phyloP scores from a whole-genome alignment of 2,888 invertebrate species.

The Molanna angustata region DNA sequence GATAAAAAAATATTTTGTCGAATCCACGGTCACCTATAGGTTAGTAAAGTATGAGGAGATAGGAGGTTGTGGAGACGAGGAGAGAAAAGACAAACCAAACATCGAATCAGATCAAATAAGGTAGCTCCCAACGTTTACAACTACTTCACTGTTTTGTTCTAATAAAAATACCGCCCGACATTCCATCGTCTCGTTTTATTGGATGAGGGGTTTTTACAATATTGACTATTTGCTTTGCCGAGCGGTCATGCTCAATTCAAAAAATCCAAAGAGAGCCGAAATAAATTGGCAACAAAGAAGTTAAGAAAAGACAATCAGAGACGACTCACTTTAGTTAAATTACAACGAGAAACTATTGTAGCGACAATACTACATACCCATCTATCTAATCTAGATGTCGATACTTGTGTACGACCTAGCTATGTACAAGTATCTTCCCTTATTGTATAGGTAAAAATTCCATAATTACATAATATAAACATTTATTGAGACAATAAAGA shows the following conservation, averaged over 20 bases:
- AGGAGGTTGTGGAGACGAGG: no score
- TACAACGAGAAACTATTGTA: no score
- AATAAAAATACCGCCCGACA: conserved; percentile 33
- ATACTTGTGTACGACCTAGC: no score
- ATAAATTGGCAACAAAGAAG: conserved; percentile 21
- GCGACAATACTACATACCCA: no score
- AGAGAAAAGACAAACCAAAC: conserved; percentile 31
- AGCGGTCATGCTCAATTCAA: conserved; percentile 26
- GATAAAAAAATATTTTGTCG: no score
- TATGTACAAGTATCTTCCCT: no score
- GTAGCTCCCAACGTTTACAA: conserved; percentile 20
- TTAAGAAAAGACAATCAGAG: conserved; percentile 19
- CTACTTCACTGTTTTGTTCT: conserved; percentile 29
- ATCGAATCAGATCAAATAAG: conserved; percentile 34
- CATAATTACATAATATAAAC: no score
- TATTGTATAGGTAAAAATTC: no score
- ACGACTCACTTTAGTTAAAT: conserved; percentile 17
- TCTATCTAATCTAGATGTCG: no score
- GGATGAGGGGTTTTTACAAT: conserved; percentile 33
- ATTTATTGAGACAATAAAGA: no score
- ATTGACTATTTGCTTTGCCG: conserved; percentile 29
- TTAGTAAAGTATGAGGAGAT: no score
- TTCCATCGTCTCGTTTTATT: conserved; percentile 32
- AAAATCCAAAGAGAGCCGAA: conserved; percentile 23
- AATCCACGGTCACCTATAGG: no score